A percentile compares a stretch with the other conserved stretches of the same genome.
phyloP scores from a whole-genome alignment of 2,113 vertebrate species.

The Rissa tridactyla region DNA sequence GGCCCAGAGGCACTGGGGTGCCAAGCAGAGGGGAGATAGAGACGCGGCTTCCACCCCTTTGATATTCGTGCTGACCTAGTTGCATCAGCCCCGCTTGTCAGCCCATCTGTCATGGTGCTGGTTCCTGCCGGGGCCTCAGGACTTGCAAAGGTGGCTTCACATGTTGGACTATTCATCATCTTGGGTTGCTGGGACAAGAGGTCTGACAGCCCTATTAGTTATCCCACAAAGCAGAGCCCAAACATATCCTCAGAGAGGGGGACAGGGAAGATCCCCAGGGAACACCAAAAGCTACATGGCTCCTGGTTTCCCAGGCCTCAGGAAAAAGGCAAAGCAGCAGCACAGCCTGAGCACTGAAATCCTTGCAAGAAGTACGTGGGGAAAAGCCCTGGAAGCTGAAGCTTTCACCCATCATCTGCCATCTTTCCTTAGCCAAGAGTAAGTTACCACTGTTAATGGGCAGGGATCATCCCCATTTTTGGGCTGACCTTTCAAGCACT shows the following conservation, averaged over 20 bases:
- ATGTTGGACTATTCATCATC: constrained; percentile 70
- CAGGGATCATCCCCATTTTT: not conserved
- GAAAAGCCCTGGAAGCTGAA: not conserved
- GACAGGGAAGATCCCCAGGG: not conserved
- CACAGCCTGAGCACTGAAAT: not conserved
- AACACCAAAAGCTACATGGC: not conserved
- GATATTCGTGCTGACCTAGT: not conserved
- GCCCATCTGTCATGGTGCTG: constrained; percentile 66
- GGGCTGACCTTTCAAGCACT: not conserved
- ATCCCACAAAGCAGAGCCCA: constrained; percentile 55
- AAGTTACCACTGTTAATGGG: not conserved
- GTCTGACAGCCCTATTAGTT: constrained; percentile 71
- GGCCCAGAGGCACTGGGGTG: not conserved
- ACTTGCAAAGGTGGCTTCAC: constrained; percentile 57
- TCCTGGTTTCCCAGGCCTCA: not conserved
- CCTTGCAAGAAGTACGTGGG: rapidly evolving
- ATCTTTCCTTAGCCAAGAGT: not conserved
- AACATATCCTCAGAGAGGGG: not conserved
- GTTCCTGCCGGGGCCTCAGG: constrained; percentile 51
- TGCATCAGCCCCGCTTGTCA: constrained; percentile 55
- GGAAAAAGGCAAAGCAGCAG: not conserved
- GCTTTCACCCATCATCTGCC: not conserved
- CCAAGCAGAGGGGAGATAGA: not conserved
- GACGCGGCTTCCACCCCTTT: not conserved
- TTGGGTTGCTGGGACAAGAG: constrained; percentile 36